Conservation (phyloP, 2,797 vertebrate species). For the Benthosema pterotum region DNA sequence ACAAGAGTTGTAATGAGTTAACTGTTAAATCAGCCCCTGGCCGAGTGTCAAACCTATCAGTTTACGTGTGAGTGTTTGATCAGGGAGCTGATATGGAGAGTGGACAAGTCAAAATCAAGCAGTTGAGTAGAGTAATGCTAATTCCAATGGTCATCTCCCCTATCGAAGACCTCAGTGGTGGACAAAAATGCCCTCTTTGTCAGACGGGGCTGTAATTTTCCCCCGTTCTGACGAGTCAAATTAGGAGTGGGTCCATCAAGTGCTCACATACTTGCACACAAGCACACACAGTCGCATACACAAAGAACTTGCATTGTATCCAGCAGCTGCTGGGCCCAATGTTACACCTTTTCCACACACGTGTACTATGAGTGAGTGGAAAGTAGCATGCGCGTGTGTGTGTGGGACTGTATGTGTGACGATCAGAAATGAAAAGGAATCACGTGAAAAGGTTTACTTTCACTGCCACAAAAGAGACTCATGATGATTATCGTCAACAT, state of each 20-base stretch:
- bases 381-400: slow-evolving; percentile 32
- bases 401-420: not conserved
- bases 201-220: slow-evolving; percentile 37
- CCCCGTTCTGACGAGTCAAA: slow-evolving; percentile 51
- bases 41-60: too few species aligned
- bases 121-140: not conserved
- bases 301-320: slow-evolving; percentile 60
- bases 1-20: too few species aligned
- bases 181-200: slow-evolving; percentile 46
- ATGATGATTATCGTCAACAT: too few species aligned
- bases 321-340: slow-evolving; percentile 26
- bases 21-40: too few species aligned
- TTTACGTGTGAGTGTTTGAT: slow-evolving; percentile 25
- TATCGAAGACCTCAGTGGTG: not conserved
- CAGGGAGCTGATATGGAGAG: slow-evolving; percentile 4
- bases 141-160: slow-evolving; percentile 15
- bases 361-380: slow-evolving; percentile 46
- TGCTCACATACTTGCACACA: slow-evolving; percentile 20
- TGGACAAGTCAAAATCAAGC: slow-evolving; percentile 8
- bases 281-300: slow-evolving; percentile 43
- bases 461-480: slow-evolving; percentile 7
- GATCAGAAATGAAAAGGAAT: not conserved
- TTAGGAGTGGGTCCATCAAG: slow-evolving; percentile 55
- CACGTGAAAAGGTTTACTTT: slow-evolving; percentile 10
- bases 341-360: slow-evolving; percentile 62